Evolutionary conservation across 2,888 invertebrate species (phyloP).

Genomic region (Augiades crinisus): DNA sequence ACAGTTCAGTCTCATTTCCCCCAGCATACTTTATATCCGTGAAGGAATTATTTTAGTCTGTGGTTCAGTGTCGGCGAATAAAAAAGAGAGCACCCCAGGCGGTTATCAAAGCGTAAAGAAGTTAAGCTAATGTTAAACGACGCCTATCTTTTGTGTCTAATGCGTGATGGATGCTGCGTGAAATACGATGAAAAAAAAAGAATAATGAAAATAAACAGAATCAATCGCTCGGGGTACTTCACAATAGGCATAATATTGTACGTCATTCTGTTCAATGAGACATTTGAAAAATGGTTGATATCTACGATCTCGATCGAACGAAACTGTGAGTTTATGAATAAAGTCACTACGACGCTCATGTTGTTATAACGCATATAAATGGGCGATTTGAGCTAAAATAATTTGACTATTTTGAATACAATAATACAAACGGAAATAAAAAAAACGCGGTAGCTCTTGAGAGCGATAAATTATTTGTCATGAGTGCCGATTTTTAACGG

Average conservation of each 20-base stretch:
- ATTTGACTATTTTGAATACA: conserved; percentile 4
- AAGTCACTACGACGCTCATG: conserved; percentile 42
- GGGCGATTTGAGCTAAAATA: conserved; percentile 10
- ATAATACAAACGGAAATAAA: conserved; percentile 20
- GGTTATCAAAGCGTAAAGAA: conserved; percentile 78
- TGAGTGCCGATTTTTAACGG: conserved; percentile 5
- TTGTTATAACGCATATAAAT: conserved; percentile 17
- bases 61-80: conserved; percentile 41
- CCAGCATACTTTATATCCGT: conserved; percentile 46
- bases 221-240: conserved; percentile 51
- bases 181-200: conserved; percentile 56
- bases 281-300: conserved; percentile 60
- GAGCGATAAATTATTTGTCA: conserved; percentile 2
- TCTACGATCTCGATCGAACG: conserved; percentile 52
- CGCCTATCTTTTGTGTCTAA: conserved; percentile 78
- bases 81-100: conserved; percentile 54
- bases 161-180: conserved; percentile 71
- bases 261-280: conserved; percentile 53
- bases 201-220: conserved; percentile 61
- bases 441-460: conserved; percentile 7
- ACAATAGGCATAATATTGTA: conserved; percentile 51
- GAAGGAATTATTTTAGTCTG: conserved; percentile 56
- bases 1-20: conserved; percentile 47
- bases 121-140: conserved; percentile 79
- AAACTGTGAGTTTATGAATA: conserved; percentile 63